phyloP scores from a whole-genome alignment of 2,888 invertebrate genomes.

The Gastracanthus pulcherrimus region DNA sequence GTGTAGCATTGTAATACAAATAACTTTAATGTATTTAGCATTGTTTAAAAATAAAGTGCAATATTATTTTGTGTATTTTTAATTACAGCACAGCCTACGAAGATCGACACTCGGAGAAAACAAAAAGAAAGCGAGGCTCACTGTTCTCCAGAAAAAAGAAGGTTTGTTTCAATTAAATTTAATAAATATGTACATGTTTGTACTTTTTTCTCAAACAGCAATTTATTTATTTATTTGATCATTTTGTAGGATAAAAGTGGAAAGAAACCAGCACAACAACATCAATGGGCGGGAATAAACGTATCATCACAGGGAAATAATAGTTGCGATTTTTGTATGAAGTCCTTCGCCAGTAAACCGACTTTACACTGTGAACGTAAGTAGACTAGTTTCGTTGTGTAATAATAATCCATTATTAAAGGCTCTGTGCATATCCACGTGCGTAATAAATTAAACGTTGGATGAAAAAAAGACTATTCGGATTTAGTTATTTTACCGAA shows the following conservation, averaged over 20 bases:
- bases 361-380: slow-evolving; percentile 92
- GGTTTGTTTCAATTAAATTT: slow-evolving; percentile 77
- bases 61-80: slow-evolving; percentile 38
- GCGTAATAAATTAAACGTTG: neutral
- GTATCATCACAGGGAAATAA: slow-evolving; percentile 83
- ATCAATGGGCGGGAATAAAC: slow-evolving; percentile 84
- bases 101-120: slow-evolving; percentile 89
- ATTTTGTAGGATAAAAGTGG: slow-evolving; percentile 86
- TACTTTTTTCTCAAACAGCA: neutral
- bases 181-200: neutral
- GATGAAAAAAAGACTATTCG: neutral
- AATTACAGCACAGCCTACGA: slow-evolving; percentile 75
- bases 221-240: neutral
- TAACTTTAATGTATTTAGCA: neutral
- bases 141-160: slow-evolving; percentile 95
- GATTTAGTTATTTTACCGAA: too few species aligned
- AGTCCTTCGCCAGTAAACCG: slow-evolving; percentile 88
- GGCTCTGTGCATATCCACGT: too few species aligned
- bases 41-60: neutral
- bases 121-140: slow-evolving; percentile 90
- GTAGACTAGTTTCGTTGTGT: slow-evolving; percentile 69
- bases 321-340: slow-evolving; percentile 88
- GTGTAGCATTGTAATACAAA: slow-evolving; percentile 33
- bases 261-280: slow-evolving; percentile 80
- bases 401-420: neutral